Evolutionary conservation across 1,140 invertebrate genomes (phyloP).

Genomic region (Tenebrio molitor): DNA sequence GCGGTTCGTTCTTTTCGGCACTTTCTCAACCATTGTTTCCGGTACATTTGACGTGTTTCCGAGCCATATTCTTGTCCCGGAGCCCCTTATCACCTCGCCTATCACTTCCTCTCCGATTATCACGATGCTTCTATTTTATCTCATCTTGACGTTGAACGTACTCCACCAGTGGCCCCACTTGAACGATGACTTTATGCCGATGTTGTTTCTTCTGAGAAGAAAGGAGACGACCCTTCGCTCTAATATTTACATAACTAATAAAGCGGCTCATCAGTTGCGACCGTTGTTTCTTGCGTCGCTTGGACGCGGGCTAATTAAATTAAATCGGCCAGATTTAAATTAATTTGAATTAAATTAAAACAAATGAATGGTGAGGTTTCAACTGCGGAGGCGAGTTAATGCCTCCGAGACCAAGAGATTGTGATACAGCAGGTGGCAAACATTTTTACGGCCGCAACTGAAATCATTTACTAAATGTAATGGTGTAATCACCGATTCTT

Average conservation of each 20-base stretch:
- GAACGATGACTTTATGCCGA: conserved; percentile 8
- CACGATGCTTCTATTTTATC: conserved; percentile 56
- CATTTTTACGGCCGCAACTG: no score
- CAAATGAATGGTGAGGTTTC: neutral
- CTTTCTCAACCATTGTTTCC: conserved; percentile 59
- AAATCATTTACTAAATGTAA: no score
- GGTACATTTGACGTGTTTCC: conserved; percentile 61
- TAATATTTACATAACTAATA: conserved; percentile 18
- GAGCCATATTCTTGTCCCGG: conserved; percentile 59
- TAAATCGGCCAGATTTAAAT: neutral
- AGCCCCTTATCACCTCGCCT: conserved; percentile 57
- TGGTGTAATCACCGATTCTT: no score
- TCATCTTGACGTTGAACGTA: conserved; percentile 45
- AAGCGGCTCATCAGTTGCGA: neutral
- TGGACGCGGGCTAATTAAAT: neutral
- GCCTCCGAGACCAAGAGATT: no score
- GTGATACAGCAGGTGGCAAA: no score
- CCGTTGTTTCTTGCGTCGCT: neutral
- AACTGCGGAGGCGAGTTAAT: no score
- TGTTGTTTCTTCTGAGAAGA: neutral
- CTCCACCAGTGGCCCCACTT: neutral
- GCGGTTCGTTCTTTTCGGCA: conserved; percentile 44
- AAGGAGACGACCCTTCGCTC: neutral
- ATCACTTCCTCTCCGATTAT: conserved; percentile 60
- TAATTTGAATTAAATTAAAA: neutral